These are phyloP conservation scores for Synanthedon tipuliformis DNA, from an alignment of 2,888 invertebrate genomes.

Conservation along the genomic window DNA sequence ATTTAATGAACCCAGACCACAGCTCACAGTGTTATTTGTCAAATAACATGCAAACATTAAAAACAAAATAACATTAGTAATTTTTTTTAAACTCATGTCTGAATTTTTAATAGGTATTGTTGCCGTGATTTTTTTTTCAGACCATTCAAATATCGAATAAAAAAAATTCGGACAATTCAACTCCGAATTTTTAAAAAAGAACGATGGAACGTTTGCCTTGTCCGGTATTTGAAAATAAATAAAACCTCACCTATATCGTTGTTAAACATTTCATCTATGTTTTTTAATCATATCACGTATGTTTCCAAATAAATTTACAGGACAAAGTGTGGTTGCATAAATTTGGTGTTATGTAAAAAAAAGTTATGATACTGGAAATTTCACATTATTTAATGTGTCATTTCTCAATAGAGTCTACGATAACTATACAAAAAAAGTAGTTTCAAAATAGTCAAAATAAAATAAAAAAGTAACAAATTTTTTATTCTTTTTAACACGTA, in stretches of 20 bases:
- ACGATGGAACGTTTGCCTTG: neutral
- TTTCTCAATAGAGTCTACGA: no score
- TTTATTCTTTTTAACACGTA: no score
- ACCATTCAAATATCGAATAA: no score
- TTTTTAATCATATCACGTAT: neutral
- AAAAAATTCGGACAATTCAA: neutral
- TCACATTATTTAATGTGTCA: no score
- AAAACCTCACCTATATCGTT: neutral
- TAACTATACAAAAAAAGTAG: no score
- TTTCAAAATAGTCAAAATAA: no score
- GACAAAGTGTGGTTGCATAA: neutral
- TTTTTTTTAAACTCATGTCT: neutral
- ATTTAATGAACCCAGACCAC: slow-evolving; percentile 40
- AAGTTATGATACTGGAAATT: no score
- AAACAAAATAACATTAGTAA: neutral
- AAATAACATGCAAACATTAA: neutral
- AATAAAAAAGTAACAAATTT: no score
- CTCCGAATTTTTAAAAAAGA: neutral
- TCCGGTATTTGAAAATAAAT: neutral
- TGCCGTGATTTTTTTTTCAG: no score
- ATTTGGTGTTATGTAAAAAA: no score
- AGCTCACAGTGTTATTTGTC: neutral
- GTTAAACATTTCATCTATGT: neutral
- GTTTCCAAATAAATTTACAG: neutral
- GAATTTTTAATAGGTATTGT: no score